Evolutionary conservation across 2,113 vertebrate species (phyloP).

Genomic region (Platycercus adscitus): DNA sequence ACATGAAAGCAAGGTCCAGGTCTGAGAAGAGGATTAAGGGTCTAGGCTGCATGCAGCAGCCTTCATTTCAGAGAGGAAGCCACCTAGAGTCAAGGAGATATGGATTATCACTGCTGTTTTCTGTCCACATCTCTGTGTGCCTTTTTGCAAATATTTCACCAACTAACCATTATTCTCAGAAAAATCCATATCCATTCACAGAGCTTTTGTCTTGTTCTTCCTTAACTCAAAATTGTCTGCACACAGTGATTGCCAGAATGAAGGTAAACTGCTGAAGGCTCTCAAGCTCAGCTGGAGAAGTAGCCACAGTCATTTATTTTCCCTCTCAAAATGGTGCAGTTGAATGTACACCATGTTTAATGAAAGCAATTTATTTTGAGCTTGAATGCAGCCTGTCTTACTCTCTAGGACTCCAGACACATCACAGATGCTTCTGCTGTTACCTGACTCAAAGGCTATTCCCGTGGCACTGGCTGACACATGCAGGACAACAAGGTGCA

Average conservation of each 20-base stretch:
- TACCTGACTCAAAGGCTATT: background rate
- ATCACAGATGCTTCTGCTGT: background rate
- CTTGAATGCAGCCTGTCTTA: background rate
- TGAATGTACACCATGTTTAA: background rate
- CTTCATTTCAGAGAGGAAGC: background rate
- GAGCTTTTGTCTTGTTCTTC: background rate
- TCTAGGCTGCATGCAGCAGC: background rate
- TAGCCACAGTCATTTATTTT: background rate
- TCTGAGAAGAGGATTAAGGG: slow-evolving; percentile 33
- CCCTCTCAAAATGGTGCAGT: background rate
- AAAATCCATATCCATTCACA: background rate
- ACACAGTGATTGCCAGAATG: fast-evolving
- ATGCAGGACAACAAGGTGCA: background rate
- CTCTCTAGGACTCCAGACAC: background rate
- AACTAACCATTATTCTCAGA: background rate
- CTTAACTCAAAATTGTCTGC: background rate
- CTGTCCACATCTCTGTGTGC: background rate
- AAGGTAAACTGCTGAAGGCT: background rate
- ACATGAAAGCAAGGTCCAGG: background rate
- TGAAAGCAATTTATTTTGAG: background rate
- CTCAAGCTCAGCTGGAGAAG: background rate
- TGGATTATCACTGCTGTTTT: background rate
- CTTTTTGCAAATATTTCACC: background rate
- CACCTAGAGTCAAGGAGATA: background rate
- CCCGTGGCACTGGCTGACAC: background rate